phyloP scores from a whole-genome alignment of 2,113 vertebrate genomes.

The Lasiurus borealis region DNA sequence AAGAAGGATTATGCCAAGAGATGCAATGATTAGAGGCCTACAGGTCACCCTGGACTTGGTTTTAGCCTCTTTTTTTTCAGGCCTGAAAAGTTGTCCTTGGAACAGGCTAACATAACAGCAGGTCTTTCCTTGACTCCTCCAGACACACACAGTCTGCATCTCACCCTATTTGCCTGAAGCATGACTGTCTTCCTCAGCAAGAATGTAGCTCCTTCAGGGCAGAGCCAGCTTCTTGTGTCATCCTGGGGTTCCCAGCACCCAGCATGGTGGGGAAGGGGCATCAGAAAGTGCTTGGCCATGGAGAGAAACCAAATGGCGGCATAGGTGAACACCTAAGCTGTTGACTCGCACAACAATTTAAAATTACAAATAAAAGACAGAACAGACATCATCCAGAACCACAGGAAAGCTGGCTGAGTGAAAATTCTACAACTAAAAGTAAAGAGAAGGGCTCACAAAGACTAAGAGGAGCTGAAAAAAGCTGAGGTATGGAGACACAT shows the following conservation, averaged over 20 bases:
- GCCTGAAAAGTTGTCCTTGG: neutral
- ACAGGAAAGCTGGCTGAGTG: too few species aligned
- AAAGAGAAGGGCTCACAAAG: too few species aligned
- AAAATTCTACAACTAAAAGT: too few species aligned
- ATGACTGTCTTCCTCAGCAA: neutral
- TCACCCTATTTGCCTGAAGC: neutral
- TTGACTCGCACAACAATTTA: too few species aligned
- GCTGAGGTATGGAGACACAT: too few species aligned
- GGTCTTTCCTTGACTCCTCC: neutral
- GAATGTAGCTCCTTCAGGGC: neutral
- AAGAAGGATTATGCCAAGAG: neutral
- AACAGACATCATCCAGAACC: too few species aligned
- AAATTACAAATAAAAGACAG: too few species aligned
- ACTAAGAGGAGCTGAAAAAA: too few species aligned
- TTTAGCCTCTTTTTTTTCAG: neutral
- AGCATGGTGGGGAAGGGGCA: neutral
- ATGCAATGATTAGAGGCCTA: neutral
- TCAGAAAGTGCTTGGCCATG: neutral
- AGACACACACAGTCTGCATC: neutral
- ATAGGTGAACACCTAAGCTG: too few species aligned
- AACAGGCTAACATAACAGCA: neutral
- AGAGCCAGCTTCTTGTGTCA: neutral
- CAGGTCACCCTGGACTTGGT: neutral
- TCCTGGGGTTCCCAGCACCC: neutral
- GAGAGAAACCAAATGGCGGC: too few species aligned